These are phyloP conservation scores for Gallirallus australis DNA, from an alignment of 2,797 vertebrate species.

Conservation along the genomic window DNA sequence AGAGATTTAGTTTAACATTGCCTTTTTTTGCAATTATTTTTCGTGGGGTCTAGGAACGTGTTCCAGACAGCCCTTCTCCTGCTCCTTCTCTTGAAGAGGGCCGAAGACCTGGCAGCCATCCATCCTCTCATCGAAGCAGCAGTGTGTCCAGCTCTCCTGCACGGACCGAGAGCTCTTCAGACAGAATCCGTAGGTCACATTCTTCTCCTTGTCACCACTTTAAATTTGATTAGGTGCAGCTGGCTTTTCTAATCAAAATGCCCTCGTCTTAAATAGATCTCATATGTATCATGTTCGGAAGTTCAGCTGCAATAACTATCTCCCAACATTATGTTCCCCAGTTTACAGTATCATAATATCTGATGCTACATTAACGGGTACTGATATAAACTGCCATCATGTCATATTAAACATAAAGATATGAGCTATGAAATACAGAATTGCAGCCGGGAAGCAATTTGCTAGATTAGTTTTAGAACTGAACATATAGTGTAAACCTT, in stretches of 20 bases:
- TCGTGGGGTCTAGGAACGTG: constrained; percentile 87
- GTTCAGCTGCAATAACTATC: constrained; percentile 59
- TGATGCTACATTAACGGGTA: constrained; percentile 58
- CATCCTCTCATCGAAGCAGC: constrained; percentile 98
- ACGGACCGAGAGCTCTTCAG: constrained; percentile 97
- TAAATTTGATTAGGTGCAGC: constrained; percentile 63
- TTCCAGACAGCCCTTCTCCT: constrained; percentile 97
- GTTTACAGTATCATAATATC: constrained; percentile 61
- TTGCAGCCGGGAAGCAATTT: constrained; percentile 38
- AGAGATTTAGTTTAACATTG: background rate
- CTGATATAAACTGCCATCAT: constrained; percentile 63
- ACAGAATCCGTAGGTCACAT: constrained; percentile 96
- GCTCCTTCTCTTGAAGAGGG: constrained; percentile 96
- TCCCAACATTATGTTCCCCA: constrained; percentile 61
- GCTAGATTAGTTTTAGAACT: constrained; percentile 66
- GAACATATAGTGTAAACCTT: constrained; percentile 34
- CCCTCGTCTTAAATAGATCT: constrained; percentile 58
- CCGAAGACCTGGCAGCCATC: constrained; percentile 95
- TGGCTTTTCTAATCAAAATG: constrained; percentile 71
- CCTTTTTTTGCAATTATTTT: background rate
- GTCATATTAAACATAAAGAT: constrained; percentile 63
- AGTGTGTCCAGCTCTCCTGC: constrained; percentile 99
- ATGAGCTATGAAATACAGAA: constrained; percentile 65
- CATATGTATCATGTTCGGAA: constrained; percentile 57
- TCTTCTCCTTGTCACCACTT: constrained; percentile 65